Percentiles rank a stretch among this genome's conserved stretches.
Evolutionary conservation across 2,888 invertebrate genomes (phyloP).

Genomic region (Lepidocyrtoides sp.): DNA sequence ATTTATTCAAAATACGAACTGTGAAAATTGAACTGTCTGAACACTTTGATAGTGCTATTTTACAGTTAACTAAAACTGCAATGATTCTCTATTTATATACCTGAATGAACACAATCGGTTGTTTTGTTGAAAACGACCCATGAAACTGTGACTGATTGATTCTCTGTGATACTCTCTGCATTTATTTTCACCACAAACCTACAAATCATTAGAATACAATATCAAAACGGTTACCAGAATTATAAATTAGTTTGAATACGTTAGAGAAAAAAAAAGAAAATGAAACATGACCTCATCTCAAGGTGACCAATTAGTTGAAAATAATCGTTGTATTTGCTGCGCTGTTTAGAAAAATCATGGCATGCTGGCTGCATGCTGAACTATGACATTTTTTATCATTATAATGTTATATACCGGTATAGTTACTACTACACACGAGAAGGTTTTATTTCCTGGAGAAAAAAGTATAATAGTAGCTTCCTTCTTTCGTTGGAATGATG

Average conservation of each 20-base stretch:
- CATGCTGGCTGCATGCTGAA: conserved; percentile 35
- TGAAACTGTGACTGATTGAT: conserved; percentile 82
- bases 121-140: not conserved
- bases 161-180: conserved; percentile 86
- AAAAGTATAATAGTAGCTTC: conserved; percentile 41
- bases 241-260: conserved; percentile 30
- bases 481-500: conserved; percentile 44
- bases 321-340: conserved; percentile 2
- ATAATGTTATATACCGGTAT: conserved; percentile 40
- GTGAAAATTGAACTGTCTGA: not conserved
- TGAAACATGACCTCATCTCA: not conserved
- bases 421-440: conserved; percentile 72
- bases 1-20: not conserved
- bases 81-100: conserved; percentile 42
- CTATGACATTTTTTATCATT: not conserved
- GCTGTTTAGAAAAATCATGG: conserved; percentile 8
- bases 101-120: conserved; percentile 49
- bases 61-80: not conserved
- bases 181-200: conserved; percentile 76
- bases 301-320: conserved; percentile 25
- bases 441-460: conserved; percentile 55
- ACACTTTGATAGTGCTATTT: not conserved
- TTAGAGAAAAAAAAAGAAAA: not conserved
- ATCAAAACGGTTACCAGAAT: conserved; percentile 67
- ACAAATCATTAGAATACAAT: conserved; percentile 33